These are phyloP conservation scores for Sorex araneus DNA, from an alignment of 2,113 vertebrate genomes.

Conservation along the genomic window DNA sequence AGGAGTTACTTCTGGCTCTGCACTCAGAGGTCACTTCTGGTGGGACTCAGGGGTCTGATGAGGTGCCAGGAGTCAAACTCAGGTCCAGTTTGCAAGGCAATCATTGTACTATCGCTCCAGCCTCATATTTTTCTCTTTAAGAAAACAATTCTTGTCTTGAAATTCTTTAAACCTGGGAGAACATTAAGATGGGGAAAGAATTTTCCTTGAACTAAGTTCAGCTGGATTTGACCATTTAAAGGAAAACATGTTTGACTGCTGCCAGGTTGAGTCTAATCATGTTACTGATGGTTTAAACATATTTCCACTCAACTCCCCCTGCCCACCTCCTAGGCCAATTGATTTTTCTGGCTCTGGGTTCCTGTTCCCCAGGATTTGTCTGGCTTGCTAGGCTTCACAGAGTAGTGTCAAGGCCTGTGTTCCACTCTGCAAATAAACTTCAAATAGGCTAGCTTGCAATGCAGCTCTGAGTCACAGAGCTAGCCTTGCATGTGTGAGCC, in stretches of 20 bases:
- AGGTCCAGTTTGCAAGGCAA: no score
- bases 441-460: no score
- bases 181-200: slow-evolving; percentile 20
- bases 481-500: no score
- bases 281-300: slow-evolving; percentile 45
- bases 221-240: slow-evolving; percentile 78
- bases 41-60: no score
- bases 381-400: background rate
- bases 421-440: background rate
- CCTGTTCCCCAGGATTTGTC: slow-evolving; percentile 24
- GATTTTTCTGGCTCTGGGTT: background rate
- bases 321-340: background rate
- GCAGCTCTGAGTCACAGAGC: no score
- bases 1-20: no score
- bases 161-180: slow-evolving; percentile 23
- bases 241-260: slow-evolving; percentile 64
- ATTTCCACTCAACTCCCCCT: background rate
- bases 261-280: slow-evolving; percentile 15
- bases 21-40: no score
- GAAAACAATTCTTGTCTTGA: slow-evolving; percentile 67
- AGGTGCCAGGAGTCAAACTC: no score
- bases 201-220: slow-evolving; percentile 72
- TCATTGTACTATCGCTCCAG: no score
- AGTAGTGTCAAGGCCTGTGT: background rate
- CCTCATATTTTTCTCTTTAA: background rate